These are phyloP conservation scores for Carlito syrichta DNA, from an alignment of 2,113 vertebrate genomes.

Conservation along the genomic window DNA sequence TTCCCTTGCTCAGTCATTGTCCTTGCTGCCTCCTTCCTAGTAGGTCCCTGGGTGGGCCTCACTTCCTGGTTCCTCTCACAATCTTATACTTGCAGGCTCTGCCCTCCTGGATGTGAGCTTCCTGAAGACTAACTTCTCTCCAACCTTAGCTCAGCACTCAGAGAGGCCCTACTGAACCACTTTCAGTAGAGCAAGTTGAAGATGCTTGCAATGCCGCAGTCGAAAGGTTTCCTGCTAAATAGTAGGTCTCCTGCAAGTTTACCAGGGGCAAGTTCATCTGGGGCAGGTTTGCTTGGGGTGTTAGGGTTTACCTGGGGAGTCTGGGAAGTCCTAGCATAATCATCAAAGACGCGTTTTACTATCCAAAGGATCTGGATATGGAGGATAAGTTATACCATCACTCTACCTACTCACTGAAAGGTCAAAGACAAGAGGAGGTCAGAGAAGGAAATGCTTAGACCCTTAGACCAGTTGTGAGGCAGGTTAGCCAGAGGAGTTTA, in stretches of 20 bases:
- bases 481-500: too few relatives aligned
- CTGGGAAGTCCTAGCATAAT: too few relatives aligned
- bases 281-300: background rate
- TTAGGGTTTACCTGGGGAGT: background rate
- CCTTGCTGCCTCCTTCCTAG: background rate
- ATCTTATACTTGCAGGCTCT: accelerated
- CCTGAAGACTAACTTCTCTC: background rate
- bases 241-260: background rate
- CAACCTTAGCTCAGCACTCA: accelerated
- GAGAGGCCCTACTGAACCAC: background rate
- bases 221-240: background rate
- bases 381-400: background rate
- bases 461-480: too few relatives aligned
- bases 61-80: too few relatives aligned
- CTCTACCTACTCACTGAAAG: background rate
- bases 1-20: too few relatives aligned
- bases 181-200: background rate
- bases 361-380: background rate
- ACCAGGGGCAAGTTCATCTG: background rate
- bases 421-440: background rate
- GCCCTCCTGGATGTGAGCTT: background rate
- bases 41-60: accelerated
- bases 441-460: background rate
- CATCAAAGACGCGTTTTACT: background rate
- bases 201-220: background rate